phyloP scores from a whole-genome alignment of 53 echinoderm and acorn worm genomes.

The Pentamera pediparva region DNA sequence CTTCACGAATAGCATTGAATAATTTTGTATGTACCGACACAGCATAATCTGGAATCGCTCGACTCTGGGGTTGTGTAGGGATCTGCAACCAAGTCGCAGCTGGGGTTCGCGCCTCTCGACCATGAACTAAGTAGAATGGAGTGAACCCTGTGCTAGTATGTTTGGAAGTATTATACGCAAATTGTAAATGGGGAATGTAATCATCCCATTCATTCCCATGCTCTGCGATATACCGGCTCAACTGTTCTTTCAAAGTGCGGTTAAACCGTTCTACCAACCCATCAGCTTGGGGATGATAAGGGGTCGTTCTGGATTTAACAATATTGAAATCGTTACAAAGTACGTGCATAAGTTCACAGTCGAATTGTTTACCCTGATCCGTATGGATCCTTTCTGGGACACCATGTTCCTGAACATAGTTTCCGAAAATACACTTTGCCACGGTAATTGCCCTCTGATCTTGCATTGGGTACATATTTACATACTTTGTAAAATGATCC shows the following conservation, averaged over 20 bases:
- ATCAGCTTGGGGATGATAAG: no score
- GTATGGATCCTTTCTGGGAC: not conserved
- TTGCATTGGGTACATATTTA: not conserved
- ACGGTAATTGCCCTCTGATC: not conserved
- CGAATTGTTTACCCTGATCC: not conserved
- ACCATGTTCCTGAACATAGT: not conserved
- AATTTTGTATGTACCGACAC: no score
- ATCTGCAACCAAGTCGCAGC: not conserved
- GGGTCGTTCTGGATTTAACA: no score
- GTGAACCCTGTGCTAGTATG: not conserved
- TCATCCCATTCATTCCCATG: not conserved
- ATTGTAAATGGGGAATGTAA: not conserved
- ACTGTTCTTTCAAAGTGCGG: not conserved
- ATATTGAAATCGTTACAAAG: no score
- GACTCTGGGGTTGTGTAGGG: not conserved
- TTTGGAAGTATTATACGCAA: not conserved
- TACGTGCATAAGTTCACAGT: no score
- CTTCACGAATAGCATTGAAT: no score
- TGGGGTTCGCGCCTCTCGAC: not conserved
- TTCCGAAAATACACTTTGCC: no score
- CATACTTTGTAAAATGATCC: not conserved
- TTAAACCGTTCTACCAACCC: no score
- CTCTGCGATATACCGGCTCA: not conserved
- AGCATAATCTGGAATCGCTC: no score
- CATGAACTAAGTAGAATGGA: not conserved